phyloP scores from a whole-genome alignment of 2,113 vertebrate species.

The Perca schrenkii region DNA sequence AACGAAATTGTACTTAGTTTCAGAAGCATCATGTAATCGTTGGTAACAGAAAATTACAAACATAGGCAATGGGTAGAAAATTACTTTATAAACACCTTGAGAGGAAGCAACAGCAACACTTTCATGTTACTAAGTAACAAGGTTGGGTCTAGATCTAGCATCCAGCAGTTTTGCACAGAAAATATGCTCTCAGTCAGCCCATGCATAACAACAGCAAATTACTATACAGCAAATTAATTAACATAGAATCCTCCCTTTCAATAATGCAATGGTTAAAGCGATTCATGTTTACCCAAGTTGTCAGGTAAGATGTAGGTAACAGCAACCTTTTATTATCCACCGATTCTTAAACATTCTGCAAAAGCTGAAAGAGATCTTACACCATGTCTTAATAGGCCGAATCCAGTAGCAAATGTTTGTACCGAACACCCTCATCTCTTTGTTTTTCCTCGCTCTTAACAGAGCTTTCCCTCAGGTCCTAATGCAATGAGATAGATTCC shows the following conservation, averaged over 20 bases:
- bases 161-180: conserved; percentile 4
- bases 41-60: conserved; percentile 1
- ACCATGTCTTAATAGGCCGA: conserved; percentile 12
- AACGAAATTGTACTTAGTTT: too few relatives aligned
- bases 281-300: conserved; percentile 3
- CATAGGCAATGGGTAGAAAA: neutral
- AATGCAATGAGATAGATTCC: conserved; percentile 63
- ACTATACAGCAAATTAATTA: conserved; percentile 19
- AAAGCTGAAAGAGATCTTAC: conserved; percentile 25
- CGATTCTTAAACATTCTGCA: conserved; percentile 10
- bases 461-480: conserved; percentile 42
- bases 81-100: neutral
- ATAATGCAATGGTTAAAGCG: neutral
- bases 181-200: conserved; percentile 6
- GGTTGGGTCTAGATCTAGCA: neutral
- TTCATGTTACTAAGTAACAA: conserved; percentile 51
- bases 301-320: conserved; percentile 39
- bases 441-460: conserved; percentile 19
- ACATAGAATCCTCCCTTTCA: neutral
- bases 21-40: neutral
- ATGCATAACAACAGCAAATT: conserved; percentile 4
- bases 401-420: conserved; percentile 21
- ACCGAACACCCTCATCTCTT: conserved; percentile 32
- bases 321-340: neutral
- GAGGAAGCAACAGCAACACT: conserved; percentile 7